phyloP scores from a whole-genome alignment of 1,140 invertebrate genomes.

The Melitaea cinxia region DNA sequence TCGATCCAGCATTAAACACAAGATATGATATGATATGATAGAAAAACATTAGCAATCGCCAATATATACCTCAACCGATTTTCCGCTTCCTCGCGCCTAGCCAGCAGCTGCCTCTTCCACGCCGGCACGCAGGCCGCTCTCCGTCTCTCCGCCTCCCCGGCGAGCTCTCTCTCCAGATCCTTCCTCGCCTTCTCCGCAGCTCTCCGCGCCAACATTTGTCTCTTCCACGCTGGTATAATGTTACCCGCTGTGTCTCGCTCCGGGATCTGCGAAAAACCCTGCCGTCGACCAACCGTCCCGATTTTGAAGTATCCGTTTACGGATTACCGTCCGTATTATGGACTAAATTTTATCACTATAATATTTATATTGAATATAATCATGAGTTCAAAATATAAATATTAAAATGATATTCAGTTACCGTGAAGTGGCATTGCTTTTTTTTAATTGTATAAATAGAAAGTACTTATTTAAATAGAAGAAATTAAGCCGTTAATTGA shows the following conservation, averaged over 20 bases:
- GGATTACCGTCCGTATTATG: slow-evolving; percentile 31
- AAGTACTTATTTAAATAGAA: too few relatives aligned
- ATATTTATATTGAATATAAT: too few relatives aligned
- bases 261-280: slow-evolving; percentile 87
- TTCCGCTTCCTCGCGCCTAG: slow-evolving; percentile 89
- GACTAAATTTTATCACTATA: slow-evolving; percentile 19
- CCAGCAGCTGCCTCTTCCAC: slow-evolving; percentile 95
- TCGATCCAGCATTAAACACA: too few relatives aligned
- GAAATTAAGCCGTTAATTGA: too few relatives aligned
- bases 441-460: neutral
- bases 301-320: slow-evolving; percentile 42
- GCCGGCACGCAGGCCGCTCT: slow-evolving; percentile 93
- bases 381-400: slow-evolving; percentile 5
- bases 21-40: too few relatives aligned
- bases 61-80: slow-evolving; percentile 88
- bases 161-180: slow-evolving; percentile 92
- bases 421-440: slow-evolving; percentile 14
- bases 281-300: slow-evolving; percentile 69
- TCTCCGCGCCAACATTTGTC: slow-evolving; percentile 96
- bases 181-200: slow-evolving; percentile 95
- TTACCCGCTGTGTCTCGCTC: slow-evolving; percentile 94
- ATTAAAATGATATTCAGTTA: slow-evolving; percentile 2
- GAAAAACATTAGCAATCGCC: too few relatives aligned
- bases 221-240: slow-evolving; percentile 95
- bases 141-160: slow-evolving; percentile 92